A percentile compares a stretch with the other conserved stretches of the same genome.
phyloP scores from a whole-genome alignment of 2,888 invertebrate species.

The Protonemura montana region DNA sequence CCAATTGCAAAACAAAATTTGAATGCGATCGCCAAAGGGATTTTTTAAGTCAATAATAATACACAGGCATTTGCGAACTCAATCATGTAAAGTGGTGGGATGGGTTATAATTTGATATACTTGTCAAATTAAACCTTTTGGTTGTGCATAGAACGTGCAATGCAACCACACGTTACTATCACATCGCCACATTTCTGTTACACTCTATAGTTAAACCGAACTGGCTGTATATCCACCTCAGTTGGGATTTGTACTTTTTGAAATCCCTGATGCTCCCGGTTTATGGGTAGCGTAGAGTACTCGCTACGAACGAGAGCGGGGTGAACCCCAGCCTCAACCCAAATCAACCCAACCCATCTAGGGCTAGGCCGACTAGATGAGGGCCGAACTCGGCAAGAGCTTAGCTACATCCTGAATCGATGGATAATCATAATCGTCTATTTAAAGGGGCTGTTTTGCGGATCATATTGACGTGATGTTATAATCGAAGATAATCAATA shows the following conservation, averaged over 20 bases:
- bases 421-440: constrained; percentile 29
- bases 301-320: background rate
- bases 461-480: background rate
- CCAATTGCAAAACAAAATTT: too few relatives aligned
- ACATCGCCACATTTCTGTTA: constrained; percentile 12
- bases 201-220: constrained; percentile 36
- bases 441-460: constrained; percentile 1
- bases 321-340: too few relatives aligned
- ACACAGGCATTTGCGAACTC: too few relatives aligned
- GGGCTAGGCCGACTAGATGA: background rate
- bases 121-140: too few relatives aligned
- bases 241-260: constrained; percentile 41
- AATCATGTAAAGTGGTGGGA: too few relatives aligned
- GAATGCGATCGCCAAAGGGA: too few relatives aligned
- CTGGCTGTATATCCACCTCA: constrained; percentile 31
- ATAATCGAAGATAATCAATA: background rate
- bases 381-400: background rate
- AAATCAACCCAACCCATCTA: too few relatives aligned
- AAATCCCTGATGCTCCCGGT: constrained; percentile 38
- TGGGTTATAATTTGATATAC: too few relatives aligned
- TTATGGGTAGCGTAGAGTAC: constrained; percentile 7
- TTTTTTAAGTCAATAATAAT: too few relatives aligned
- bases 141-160: too few relatives aligned
- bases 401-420: background rate
- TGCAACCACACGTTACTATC: background rate